These are phyloP conservation scores for Leiothrix lutea DNA, from an alignment of 2,113 vertebrate genomes.

Conservation along the genomic window DNA sequence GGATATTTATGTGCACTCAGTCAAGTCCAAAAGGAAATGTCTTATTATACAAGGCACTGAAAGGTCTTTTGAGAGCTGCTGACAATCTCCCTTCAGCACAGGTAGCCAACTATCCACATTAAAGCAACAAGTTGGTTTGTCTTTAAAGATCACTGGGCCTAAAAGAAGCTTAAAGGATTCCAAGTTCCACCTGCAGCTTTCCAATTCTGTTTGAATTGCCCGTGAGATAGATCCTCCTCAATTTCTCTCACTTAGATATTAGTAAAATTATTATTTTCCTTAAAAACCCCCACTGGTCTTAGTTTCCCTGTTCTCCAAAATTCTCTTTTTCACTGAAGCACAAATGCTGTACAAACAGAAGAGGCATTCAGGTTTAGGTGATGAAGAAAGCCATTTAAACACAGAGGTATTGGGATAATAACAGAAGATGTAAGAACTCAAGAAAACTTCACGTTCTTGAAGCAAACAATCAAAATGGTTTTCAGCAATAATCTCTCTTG, in stretches of 20 bases:
- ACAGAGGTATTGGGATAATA: neutral
- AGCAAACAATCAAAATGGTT: neutral
- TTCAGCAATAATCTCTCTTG: neutral
- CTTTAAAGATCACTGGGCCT: neutral
- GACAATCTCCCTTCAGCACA: neutral
- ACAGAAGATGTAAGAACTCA: neutral
- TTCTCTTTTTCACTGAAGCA: neutral
- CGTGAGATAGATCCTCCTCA: neutral
- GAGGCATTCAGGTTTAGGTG: neutral
- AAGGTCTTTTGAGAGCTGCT: neutral
- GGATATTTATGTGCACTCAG: neutral
- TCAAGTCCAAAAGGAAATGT: neutral
- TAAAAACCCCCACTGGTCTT: rapidly evolving
- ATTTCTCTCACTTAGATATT: neutral
- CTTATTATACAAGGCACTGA: neutral
- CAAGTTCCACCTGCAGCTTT: neutral
- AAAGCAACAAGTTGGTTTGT: neutral
- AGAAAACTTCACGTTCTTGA: neutral
- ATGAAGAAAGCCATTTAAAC: neutral
- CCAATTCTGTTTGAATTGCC: neutral
- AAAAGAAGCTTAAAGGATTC: neutral
- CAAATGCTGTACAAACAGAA: neutral
- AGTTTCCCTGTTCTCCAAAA: neutral
- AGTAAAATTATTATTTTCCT: neutral
- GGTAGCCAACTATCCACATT: neutral